These are phyloP conservation scores for Cassiopea xamachana DNA, from an alignment of 30 jellyfish, hydroid and myxozoan genomes.

Conservation along the genomic window DNA sequence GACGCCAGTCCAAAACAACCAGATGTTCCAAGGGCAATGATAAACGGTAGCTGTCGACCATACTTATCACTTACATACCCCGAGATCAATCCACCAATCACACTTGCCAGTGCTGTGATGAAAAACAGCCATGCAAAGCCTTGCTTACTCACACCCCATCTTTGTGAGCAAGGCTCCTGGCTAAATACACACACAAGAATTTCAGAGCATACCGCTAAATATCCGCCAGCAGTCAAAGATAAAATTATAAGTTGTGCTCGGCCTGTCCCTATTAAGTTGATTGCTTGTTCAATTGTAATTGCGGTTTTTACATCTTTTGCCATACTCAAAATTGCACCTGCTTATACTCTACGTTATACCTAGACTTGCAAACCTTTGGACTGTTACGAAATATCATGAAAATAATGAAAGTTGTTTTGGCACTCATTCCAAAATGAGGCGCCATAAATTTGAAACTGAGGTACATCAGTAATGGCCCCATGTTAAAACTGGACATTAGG, in stretches of 20 bases:
- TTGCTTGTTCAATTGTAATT: conserved; percentile 43
- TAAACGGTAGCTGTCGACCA: conserved; percentile 59
- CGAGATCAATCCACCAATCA: conserved; percentile 50
- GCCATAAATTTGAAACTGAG: too few relatives aligned
- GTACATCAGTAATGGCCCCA: too few relatives aligned
- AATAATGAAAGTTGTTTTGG: too few relatives aligned
- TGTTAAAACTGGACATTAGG: too few relatives aligned
- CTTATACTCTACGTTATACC: too few relatives aligned
- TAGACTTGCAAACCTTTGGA: too few relatives aligned
- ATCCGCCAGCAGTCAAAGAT: conserved; percentile 66
- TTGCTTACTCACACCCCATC: conserved; percentile 43
- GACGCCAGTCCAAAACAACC: conserved; percentile 65
- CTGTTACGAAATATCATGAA: too few relatives aligned
- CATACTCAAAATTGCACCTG: not conserved
- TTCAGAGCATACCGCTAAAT: conserved; percentile 68
- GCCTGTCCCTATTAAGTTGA: conserved; percentile 57
- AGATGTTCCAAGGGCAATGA: conserved; percentile 44
- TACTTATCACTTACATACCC: conserved; percentile 64
- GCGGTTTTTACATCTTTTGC: not conserved
- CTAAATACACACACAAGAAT: conserved; percentile 69
- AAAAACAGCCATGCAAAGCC: conserved; percentile 63
- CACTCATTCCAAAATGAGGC: too few relatives aligned
- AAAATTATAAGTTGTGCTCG: conserved; percentile 33
- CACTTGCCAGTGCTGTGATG: conserved; percentile 31
- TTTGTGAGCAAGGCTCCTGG: conserved; percentile 25